phyloP scores from a whole-genome alignment of 2,888 invertebrate genomes.

The Gerosis bhagava region DNA sequence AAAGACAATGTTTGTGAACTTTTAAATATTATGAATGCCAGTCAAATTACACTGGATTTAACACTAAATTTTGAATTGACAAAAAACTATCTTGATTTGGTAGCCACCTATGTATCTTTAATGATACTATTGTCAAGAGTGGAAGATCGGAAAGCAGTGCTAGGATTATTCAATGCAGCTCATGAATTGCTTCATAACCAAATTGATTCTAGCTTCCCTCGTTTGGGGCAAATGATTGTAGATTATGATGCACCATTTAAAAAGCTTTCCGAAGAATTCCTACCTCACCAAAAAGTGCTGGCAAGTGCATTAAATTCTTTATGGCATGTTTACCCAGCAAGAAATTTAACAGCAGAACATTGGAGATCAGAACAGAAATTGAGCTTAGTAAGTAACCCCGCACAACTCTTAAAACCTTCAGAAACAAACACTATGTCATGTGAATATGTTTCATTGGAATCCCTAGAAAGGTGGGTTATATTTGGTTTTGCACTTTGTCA shows the following conservation, averaged over 20 bases:
- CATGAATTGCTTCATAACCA: conserved; percentile 97
- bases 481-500: conserved; percentile 97
- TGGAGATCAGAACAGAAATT: conserved; percentile 97
- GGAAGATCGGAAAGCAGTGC: conserved; percentile 98
- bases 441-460: conserved; percentile 97
- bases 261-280: conserved; percentile 97
- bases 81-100: conserved; percentile 96
- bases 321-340: conserved; percentile 92
- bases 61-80: conserved; percentile 98
- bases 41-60: conserved; percentile 96
- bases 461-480: conserved; percentile 98
- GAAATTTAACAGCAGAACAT: conserved; percentile 96
- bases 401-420: conserved; percentile 96
- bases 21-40: conserved; percentile 97
- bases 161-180: conserved; percentile 98
- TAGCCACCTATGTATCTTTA: conserved; percentile 95
- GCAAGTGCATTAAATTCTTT: conserved; percentile 94
- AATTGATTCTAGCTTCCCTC: conserved; percentile 95
- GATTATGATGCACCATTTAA: conserved; percentile 98
- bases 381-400: conserved; percentile 96
- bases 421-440: conserved; percentile 98
- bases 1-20: conserved; percentile 97
- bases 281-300: conserved; percentile 95
- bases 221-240: conserved; percentile 98
- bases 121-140: conserved; percentile 99